These are phyloP conservation scores for Rutpela maculata DNA, from an alignment of 2,888 invertebrate species.

Conservation along the genomic window DNA sequence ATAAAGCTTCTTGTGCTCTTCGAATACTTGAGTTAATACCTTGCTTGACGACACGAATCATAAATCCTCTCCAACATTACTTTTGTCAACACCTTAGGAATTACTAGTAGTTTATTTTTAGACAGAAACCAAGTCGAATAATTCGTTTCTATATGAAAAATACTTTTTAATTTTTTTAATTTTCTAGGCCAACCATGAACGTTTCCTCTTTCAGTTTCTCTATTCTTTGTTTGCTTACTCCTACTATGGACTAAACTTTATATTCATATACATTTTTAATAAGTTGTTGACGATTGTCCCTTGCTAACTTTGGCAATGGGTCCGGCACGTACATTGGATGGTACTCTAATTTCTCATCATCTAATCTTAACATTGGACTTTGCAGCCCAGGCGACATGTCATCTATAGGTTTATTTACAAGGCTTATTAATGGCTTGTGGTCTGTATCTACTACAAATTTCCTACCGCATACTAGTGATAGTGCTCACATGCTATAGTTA, in stretches of 20 bases:
- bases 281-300: neutral
- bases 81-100: neutral
- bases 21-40: too few relatives aligned
- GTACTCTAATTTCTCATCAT: constrained; percentile 24
- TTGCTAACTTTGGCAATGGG: constrained; percentile 6
- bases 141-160: constrained; percentile 1
- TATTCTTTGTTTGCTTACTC: constrained; percentile 23
- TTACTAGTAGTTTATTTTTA: neutral
- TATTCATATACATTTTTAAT: constrained; percentile 7
- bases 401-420: constrained; percentile 33
- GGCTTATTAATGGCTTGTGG: neutral
- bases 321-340: constrained; percentile 24
- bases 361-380: constrained; percentile 13
- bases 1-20: too few relatives aligned
- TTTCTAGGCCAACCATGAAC: constrained; percentile 10
- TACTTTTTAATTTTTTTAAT: neutral
- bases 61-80: neutral
- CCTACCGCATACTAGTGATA: constrained; percentile 25
- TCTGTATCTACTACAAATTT: constrained; percentile 16
- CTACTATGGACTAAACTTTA: constrained; percentile 26
- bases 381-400: constrained; percentile 29
- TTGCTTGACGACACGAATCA: too few relatives aligned
- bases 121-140: constrained; percentile 20
- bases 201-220: constrained; percentile 28
- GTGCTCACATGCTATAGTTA: constrained; percentile 1